Conservation (phyloP, 2,113 vertebrate species). For the Cryptotis parvus region DNA sequence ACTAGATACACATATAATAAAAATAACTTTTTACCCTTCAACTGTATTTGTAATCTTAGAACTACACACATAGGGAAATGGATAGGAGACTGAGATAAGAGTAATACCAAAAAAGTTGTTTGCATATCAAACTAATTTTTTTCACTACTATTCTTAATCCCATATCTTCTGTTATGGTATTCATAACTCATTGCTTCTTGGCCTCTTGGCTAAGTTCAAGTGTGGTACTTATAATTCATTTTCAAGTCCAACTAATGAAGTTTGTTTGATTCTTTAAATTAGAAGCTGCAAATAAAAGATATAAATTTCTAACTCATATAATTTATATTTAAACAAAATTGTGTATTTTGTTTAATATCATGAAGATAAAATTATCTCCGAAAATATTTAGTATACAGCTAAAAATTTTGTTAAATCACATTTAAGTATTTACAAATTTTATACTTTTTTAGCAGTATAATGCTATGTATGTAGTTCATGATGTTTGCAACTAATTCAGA, state of each 20-base stretch:
- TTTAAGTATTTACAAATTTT: background rate
- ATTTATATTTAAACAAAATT: too few relatives aligned
- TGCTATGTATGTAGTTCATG: background rate
- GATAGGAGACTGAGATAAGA: background rate
- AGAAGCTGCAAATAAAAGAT: background rate
- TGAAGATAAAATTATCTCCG: background rate
- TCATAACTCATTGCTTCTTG: too few relatives aligned
- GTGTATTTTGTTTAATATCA: background rate
- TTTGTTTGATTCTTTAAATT: background rate
- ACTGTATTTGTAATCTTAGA: too few relatives aligned
- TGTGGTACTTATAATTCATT: background rate
- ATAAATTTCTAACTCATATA: background rate
- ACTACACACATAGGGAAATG: background rate
- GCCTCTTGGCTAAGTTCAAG: too few relatives aligned
- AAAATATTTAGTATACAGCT: background rate
- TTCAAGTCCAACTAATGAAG: background rate
- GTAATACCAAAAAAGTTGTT: background rate
- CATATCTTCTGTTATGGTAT: background rate
- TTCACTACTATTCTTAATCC: conserved; percentile 5
- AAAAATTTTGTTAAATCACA: background rate
- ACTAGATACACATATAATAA: background rate
- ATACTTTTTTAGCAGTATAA: background rate
- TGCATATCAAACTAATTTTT: too few relatives aligned
- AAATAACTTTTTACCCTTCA: background rate
- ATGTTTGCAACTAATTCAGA: background rate